Percentiles rank a stretch among this genome's conserved stretches.
phyloP scores from a whole-genome alignment of 1,140 invertebrate genomes.

The Mamestra configurata region DNA sequence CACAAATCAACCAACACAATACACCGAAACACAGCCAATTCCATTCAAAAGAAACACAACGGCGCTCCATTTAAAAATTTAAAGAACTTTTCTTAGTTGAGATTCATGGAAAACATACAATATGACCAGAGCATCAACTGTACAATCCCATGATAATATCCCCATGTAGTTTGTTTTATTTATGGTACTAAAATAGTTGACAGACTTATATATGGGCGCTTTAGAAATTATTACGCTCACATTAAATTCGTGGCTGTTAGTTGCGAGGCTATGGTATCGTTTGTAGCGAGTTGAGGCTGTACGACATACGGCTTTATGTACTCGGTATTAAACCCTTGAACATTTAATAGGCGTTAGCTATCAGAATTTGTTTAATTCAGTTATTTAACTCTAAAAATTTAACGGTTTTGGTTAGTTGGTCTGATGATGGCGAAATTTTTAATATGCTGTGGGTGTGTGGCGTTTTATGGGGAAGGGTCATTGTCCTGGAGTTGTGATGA shows the following conservation, averaged over 20 bases:
- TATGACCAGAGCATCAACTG: conserved; percentile 39
- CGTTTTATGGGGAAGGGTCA: no score
- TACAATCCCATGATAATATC: conserved; percentile 46
- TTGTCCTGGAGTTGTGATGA: no score
- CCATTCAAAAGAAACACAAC: not conserved
- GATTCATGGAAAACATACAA: conserved; percentile 41
- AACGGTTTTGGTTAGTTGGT: no score
- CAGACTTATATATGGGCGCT: conserved; percentile 46
- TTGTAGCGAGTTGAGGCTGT: conserved; percentile 22
- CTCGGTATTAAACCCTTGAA: no score
- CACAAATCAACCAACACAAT: not conserved
- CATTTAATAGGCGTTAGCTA: no score
- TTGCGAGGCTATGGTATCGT: conserved; percentile 11
- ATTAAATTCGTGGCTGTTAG: conserved; percentile 41
- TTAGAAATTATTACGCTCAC: conserved; percentile 44
- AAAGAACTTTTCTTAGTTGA: conserved; percentile 13
- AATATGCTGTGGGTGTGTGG: no score
- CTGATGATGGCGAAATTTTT: no score
- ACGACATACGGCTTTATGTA: conserved; percentile 20
- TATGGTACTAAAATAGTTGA: conserved; percentile 42
- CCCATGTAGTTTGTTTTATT: conserved; percentile 49
- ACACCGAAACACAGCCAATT: not conserved
- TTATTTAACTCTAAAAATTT: no score
- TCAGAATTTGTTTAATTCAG: no score
- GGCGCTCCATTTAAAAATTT: conserved; percentile 24